A percentile compares a stretch with the other conserved stretches of the same genome.
phyloP scores from a whole-genome alignment of 2,888 invertebrate species.

The Cyclophora albipunctata region DNA sequence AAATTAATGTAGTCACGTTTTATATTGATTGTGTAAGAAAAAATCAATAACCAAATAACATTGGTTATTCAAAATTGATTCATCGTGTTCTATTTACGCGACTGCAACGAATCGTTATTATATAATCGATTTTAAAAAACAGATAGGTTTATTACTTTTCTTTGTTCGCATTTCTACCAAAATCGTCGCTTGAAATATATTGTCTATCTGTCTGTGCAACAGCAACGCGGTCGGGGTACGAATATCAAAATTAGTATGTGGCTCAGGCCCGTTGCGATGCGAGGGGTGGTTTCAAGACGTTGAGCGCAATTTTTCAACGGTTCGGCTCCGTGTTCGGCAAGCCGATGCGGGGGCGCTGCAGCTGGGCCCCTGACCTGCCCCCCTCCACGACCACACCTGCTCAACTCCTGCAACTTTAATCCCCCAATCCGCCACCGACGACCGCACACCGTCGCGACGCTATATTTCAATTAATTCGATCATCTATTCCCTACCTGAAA shows the following conservation, averaged over 20 bases:
- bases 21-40: too few relatives aligned
- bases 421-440: slow-evolving; percentile 61
- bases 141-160: too few relatives aligned
- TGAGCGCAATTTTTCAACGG: slow-evolving; percentile 70
- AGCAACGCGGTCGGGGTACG: slow-evolving; percentile 18
- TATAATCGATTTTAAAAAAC: too few relatives aligned
- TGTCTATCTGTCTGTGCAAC: slow-evolving; percentile 7
- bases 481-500: slow-evolving; percentile 59
- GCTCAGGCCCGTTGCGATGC: slow-evolving; percentile 46
- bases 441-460: slow-evolving; percentile 59
- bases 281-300: slow-evolving; percentile 59
- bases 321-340: slow-evolving; percentile 62
- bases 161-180: too few relatives aligned
- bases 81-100: too few relatives aligned
- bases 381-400: slow-evolving; percentile 41
- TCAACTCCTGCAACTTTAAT: slow-evolving; percentile 66
- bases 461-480: slow-evolving; percentile 73
- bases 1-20: too few relatives aligned
- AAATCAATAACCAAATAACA: too few relatives aligned
- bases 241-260: slow-evolving; percentile 63
- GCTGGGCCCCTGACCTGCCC: slow-evolving; percentile 22
- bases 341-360: slow-evolving; percentile 46
- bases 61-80: too few relatives aligned
- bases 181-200: too few relatives aligned
- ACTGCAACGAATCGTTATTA: too few relatives aligned